These are phyloP conservation scores for Diarsia brunnea DNA, from an alignment of 2,888 invertebrate species.

Conservation along the genomic window DNA sequence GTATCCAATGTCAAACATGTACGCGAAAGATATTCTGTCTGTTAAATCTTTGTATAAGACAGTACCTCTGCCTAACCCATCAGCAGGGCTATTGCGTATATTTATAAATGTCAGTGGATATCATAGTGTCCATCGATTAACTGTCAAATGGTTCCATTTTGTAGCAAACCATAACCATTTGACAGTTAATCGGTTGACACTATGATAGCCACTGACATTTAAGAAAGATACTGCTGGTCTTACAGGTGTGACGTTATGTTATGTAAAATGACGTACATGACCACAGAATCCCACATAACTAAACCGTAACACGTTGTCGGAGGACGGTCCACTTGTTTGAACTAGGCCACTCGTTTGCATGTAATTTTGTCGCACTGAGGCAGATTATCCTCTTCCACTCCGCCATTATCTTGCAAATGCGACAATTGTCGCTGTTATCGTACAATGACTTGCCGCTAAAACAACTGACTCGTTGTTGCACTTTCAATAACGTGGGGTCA, in stretches of 20 bases:
- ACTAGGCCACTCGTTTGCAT: constrained; percentile 69
- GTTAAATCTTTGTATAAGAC: background rate
- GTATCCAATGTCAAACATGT: background rate
- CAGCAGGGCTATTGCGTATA: too few species aligned
- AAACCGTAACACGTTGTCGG: constrained; percentile 30
- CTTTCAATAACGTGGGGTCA: constrained; percentile 50
- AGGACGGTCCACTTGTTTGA: constrained; percentile 71
- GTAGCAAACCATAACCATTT: too few species aligned
- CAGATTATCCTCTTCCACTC: constrained; percentile 74
- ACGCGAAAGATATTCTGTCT: background rate
- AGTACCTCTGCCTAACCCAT: background rate
- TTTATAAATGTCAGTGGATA: too few species aligned
- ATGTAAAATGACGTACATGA: background rate
- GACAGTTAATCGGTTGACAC: too few species aligned
- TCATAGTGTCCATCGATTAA: too few species aligned
- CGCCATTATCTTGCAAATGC: constrained; percentile 79
- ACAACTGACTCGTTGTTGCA: constrained; percentile 62
- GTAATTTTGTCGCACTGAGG: constrained; percentile 68
- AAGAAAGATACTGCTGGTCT: too few species aligned
- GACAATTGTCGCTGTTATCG: constrained; percentile 77
- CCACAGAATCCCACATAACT: constrained; percentile 29
- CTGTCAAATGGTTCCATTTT: too few species aligned
- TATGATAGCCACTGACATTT: too few species aligned
- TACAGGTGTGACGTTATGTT: background rate
- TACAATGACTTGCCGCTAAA: constrained; percentile 70